Evolutionary conservation across 2,888 invertebrate genomes (phyloP).

Genomic region (Tipula unca): DNA sequence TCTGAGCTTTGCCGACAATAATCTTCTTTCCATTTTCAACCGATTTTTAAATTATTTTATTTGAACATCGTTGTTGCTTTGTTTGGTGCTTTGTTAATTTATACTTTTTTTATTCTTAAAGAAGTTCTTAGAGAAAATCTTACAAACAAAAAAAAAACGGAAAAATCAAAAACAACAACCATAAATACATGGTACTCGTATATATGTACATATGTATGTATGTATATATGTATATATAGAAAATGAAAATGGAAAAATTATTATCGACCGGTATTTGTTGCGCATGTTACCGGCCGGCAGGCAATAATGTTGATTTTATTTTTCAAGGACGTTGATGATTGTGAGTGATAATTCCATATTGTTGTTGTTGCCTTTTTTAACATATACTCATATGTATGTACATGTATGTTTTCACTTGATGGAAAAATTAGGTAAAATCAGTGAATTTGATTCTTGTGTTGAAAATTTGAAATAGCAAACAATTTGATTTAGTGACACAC

Average conservation of each 20-base stretch:
- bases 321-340: background rate
- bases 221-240: background rate
- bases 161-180: background rate
- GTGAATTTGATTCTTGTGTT: background rate
- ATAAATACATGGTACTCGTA: background rate
- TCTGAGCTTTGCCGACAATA: background rate
- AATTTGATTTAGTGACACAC: background rate
- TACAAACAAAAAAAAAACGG: background rate
- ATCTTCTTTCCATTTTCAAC: background rate
- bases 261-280: slow-evolving; percentile 14
- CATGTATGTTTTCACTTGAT: background rate
- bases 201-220: background rate
- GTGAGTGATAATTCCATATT: background rate
- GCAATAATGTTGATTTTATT: background rate
- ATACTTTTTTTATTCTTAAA: background rate
- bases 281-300: slow-evolving; percentile 3
- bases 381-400: background rate
- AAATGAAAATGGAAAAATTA: background rate
- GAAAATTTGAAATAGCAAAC: background rate
- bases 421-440: background rate
- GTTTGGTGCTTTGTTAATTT: background rate
- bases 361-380: background rate
- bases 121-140: background rate
- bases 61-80: background rate
- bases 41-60: background rate